Percentiles rank a stretch among this genome's conserved stretches.
phyloP scores from a whole-genome alignment of 2,797 vertebrate genomes.

The Galaxias olidus region DNA sequence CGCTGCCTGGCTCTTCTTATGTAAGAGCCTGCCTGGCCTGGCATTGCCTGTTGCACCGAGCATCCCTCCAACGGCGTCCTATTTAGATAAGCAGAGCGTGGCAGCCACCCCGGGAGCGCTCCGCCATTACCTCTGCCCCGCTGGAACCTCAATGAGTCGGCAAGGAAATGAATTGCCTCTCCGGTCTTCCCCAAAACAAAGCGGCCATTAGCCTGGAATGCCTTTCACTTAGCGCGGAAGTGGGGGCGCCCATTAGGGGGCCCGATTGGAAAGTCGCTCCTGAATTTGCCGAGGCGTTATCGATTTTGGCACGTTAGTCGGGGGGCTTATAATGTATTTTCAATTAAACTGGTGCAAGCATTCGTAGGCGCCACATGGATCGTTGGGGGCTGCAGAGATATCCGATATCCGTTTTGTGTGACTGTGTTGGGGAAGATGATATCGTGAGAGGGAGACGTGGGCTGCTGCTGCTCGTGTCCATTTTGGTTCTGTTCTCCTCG shows the following conservation, averaged over 20 bases:
- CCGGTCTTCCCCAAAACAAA: slow-evolving; percentile 9
- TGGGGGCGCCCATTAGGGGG: neutral
- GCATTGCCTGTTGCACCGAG: slow-evolving; percentile 33
- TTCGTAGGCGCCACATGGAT: too few species aligned
- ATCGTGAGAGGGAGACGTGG: too few species aligned
- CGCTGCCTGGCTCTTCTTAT: slow-evolving; percentile 26
- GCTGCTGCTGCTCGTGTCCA: neutral
- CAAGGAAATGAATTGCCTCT: slow-evolving; percentile 27
- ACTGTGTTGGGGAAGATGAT: too few species aligned
- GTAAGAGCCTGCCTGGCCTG: slow-evolving; percentile 29
- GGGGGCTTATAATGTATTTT: neutral
- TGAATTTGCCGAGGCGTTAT: neutral
- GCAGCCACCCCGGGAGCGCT: slow-evolving; percentile 28
- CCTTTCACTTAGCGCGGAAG: neutral
- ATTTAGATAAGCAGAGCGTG: slow-evolving; percentile 47
- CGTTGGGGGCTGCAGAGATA: too few species aligned
- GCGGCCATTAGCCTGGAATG: slow-evolving; percentile 22
- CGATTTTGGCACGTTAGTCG: neutral
- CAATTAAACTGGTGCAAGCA: too few species aligned
- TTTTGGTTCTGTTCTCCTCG: slow-evolving; percentile 2
- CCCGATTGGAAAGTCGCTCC: neutral
- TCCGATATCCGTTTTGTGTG: too few species aligned
- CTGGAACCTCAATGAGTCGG: slow-evolving; percentile 34
- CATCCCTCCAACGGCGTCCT: slow-evolving; percentile 33
- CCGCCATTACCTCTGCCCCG: slow-evolving; percentile 25